These are phyloP conservation scores for Pristis pectinata DNA, from an alignment of 2,797 vertebrate genomes.

Conservation along the genomic window DNA sequence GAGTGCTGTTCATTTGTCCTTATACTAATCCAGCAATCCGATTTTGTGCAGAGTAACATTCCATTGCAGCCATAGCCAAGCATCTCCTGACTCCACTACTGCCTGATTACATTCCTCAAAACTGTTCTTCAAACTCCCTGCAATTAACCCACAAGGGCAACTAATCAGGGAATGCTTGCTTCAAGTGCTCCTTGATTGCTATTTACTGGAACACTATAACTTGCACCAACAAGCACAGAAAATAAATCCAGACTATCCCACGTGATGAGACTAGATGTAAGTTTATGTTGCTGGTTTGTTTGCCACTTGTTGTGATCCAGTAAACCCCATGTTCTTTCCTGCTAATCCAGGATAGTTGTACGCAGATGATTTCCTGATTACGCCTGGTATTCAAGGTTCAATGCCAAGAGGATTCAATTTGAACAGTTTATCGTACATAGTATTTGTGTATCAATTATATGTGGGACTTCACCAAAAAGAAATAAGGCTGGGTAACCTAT, in stretches of 20 bases:
- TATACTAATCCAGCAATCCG: neutral
- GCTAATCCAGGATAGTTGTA: neutral
- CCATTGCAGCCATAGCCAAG: neutral
- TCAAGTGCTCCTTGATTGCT: conserved; percentile 18
- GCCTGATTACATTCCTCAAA: conserved; percentile 24
- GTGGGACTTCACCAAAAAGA: neutral
- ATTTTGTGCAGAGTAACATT: neutral
- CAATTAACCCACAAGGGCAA: conserved; percentile 30
- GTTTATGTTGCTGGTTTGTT: neutral
- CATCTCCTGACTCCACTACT: neutral
- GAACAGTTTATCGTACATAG: neutral
- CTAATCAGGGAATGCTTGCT: conserved; percentile 31
- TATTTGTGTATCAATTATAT: neutral
- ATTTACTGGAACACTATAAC: conserved; percentile 26
- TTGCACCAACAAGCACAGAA: neutral
- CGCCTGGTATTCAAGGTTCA: neutral
- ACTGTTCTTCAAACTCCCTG: neutral
- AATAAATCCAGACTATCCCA: neutral
- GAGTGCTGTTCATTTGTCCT: neutral
- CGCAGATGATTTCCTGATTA: neutral
- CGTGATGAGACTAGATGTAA: neutral
- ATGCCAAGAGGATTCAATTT: neutral
- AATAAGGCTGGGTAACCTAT: neutral
- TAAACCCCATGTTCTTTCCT: neutral
- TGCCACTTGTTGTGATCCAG: neutral